These are phyloP conservation scores for Scaptomyza reducta DNA, from an alignment of 2,888 invertebrate genomes.

Conservation along the genomic window DNA sequence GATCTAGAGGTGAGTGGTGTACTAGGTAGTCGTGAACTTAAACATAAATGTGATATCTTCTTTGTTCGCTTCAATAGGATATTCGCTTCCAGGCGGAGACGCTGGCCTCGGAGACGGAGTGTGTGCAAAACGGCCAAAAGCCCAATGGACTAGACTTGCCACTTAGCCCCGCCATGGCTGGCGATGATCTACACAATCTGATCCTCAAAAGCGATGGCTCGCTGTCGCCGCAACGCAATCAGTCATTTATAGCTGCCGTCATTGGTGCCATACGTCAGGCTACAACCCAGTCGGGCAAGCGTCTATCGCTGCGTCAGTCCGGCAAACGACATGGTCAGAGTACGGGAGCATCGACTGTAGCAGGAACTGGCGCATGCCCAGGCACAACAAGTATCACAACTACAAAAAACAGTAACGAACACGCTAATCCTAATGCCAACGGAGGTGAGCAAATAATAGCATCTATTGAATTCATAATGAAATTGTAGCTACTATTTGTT, in stretches of 20 bases:
- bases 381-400: constrained; percentile 13
- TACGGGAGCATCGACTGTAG: constrained; percentile 4
- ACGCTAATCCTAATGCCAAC: constrained; percentile 51
- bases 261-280: constrained; percentile 89
- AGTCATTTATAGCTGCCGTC: constrained; percentile 89
- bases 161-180: constrained; percentile 42
- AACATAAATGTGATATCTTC: not conserved
- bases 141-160: constrained; percentile 72
- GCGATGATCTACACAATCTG: constrained; percentile 58
- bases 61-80: constrained; percentile 85
- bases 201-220: constrained; percentile 83
- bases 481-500: not conserved
- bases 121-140: constrained; percentile 86
- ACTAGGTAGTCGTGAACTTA: too few species aligned
- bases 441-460: constrained; percentile 36
- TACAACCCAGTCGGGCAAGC: constrained; percentile 82
- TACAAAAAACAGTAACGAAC: constrained; percentile 33
- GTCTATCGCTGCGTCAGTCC: constrained; percentile 78
- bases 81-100: constrained; percentile 92
- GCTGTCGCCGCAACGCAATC: constrained; percentile 87
- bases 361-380: constrained; percentile 1
- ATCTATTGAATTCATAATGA: not conserved
- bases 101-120: constrained; percentile 88
- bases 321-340: constrained; percentile 72
- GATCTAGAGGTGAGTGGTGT: constrained; percentile 87